Evolutionary conservation across 2,113 vertebrate genomes (phyloP).

Genomic region (Prolemur simus): DNA sequence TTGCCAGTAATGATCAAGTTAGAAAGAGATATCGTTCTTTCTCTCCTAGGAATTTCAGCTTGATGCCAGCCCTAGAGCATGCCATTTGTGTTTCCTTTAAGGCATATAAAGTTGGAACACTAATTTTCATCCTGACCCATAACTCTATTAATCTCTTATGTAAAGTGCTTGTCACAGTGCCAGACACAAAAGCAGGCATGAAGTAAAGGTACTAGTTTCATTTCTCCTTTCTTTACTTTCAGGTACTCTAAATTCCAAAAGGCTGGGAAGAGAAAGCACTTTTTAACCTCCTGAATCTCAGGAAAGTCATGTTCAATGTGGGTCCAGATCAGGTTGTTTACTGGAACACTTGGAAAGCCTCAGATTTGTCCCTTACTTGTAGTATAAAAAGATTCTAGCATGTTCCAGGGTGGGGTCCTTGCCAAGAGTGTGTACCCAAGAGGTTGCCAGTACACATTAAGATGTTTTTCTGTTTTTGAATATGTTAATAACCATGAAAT

Average conservation of each 20-base stretch:
- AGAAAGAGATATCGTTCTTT: background rate
- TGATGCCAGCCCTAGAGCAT: background rate
- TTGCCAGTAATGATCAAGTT: background rate
- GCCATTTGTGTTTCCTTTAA: background rate
- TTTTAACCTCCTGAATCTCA: background rate
- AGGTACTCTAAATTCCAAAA: background rate
- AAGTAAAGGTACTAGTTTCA: background rate
- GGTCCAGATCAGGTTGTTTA: background rate
- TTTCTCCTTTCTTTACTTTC: background rate
- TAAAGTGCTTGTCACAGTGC: background rate
- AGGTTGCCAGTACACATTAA: background rate
- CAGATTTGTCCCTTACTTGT: background rate
- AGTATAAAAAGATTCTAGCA: background rate
- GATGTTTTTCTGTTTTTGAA: background rate
- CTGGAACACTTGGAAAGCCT: background rate
- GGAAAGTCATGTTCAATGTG: background rate
- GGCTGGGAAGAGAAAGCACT: background rate
- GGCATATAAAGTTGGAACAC: background rate
- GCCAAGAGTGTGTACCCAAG: background rate
- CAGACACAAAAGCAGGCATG: background rate
- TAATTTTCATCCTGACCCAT: background rate
- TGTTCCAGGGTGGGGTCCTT: background rate
- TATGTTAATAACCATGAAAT: conserved; percentile 7
- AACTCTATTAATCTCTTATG: background rate
- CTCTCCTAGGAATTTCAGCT: background rate